Evolutionary conservation across 2,113 vertebrate species (phyloP).

Genomic region (Strigops habroptila): DNA sequence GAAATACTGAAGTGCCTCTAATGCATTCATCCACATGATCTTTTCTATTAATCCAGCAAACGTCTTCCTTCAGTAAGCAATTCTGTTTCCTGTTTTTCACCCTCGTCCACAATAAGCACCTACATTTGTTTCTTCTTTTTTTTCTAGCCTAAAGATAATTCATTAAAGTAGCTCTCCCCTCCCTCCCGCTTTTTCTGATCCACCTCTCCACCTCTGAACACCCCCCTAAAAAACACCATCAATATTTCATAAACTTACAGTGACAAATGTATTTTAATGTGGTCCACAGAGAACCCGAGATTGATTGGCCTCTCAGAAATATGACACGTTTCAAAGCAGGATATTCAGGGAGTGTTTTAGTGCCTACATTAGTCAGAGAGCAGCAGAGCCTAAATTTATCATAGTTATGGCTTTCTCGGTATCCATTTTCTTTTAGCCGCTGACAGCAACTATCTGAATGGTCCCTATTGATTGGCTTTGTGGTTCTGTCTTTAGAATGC

Average conservation of each 20-base stretch:
- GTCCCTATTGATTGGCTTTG: constrained; percentile 85
- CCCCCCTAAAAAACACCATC: constrained; percentile 81
- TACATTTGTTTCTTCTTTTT: constrained; percentile 65
- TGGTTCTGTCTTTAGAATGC: constrained; percentile 75
- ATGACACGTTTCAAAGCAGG: constrained; percentile 89
- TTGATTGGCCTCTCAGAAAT: constrained; percentile 92
- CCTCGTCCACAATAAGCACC: constrained; percentile 45
- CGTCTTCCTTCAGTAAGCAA: constrained; percentile 48
- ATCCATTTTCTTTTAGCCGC: constrained; percentile 91
- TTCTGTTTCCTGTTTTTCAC: constrained; percentile 16
- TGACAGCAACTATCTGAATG: constrained; percentile 87
- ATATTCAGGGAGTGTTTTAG: constrained; percentile 93
- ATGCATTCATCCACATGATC: background rate
- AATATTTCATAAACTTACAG: constrained; percentile 88
- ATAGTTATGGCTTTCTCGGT: constrained; percentile 96
- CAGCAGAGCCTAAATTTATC: constrained; percentile 89
- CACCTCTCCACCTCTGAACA: constrained; percentile 77
- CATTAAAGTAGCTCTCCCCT: constrained; percentile 73
- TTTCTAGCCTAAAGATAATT: constrained; percentile 77
- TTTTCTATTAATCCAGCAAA: constrained; percentile 26
- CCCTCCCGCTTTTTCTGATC: constrained; percentile 69
- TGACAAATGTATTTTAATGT: constrained; percentile 97
- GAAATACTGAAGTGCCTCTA: background rate
- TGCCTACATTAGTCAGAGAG: constrained; percentile 94
- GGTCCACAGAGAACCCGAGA: constrained; percentile 85